These are phyloP conservation scores for Xiphophorus couchianus DNA, from an alignment of 2,113 vertebrate species.

Conservation along the genomic window DNA sequence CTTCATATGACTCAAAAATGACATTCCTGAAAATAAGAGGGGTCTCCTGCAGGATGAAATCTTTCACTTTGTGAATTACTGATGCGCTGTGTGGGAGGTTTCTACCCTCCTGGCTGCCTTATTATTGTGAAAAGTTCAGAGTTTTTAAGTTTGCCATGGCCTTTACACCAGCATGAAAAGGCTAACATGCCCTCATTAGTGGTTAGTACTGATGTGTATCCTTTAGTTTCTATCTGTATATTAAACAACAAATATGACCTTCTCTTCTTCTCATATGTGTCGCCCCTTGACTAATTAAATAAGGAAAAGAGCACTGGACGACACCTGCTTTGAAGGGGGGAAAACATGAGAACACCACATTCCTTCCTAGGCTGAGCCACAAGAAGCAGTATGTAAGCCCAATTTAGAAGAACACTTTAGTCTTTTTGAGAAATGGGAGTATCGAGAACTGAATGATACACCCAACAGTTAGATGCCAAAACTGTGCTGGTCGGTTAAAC, in stretches of 20 bases:
- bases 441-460: neutral
- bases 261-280: constrained; percentile 41
- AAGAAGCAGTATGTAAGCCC: neutral
- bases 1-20: constrained; percentile 69
- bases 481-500: neutral
- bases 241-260: constrained; percentile 65
- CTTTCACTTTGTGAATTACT: constrained; percentile 76
- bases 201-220: constrained; percentile 49
- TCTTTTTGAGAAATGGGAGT: neutral
- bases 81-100: constrained; percentile 72
- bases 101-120: constrained; percentile 34
- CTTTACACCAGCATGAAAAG: constrained; percentile 55
- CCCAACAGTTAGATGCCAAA: neutral
- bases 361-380: constrained; percentile 18
- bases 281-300: constrained; percentile 54
- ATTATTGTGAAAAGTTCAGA: constrained; percentile 66
- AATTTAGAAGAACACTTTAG: constrained; percentile 8
- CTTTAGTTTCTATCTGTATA: constrained; percentile 50
- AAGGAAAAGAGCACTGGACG: constrained; percentile 4
- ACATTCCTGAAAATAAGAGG: constrained; percentile 77
- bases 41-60: constrained; percentile 67
- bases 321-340: constrained; percentile 33
- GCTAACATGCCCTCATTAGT: constrained; percentile 71
- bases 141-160: constrained; percentile 65
- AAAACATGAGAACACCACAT: constrained; percentile 26